Evolutionary conservation across 2,113 vertebrate species (phyloP).

Genomic region (Egretta garzetta): DNA sequence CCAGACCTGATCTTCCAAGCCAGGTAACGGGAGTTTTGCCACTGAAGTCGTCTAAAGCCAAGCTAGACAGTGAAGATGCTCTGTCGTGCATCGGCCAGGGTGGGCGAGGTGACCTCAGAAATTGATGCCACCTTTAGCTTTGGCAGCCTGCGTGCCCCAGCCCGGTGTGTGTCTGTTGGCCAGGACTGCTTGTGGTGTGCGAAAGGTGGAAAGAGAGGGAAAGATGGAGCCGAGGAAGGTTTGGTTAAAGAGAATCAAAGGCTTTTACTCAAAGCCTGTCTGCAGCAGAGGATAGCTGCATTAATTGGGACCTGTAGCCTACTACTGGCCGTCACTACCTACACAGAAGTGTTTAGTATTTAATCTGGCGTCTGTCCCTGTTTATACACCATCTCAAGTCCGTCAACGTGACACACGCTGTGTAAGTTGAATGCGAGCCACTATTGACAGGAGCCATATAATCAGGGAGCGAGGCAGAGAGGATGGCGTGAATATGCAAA

Average conservation of each 20-base stretch:
- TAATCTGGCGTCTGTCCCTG: conserved; percentile 53
- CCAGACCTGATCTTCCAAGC: not conserved
- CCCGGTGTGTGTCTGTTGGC: not conserved
- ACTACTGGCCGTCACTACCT: conserved; percentile 44
- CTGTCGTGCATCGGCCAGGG: not conserved
- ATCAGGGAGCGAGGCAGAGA: not conserved
- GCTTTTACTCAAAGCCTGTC: conserved; percentile 9
- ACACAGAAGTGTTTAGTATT: conserved; percentile 31
- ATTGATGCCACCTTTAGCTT: not conserved
- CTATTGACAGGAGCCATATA: conserved; percentile 29
- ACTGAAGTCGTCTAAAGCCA: rapidly evolving
- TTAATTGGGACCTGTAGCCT: conserved; percentile 34
- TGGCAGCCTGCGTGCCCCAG: not conserved
- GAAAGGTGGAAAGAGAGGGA: not conserved
- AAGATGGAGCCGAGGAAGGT: not conserved
- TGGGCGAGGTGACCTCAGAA: not conserved
- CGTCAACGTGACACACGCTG: conserved; percentile 37
- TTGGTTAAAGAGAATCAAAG: not conserved
- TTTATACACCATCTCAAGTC: conserved; percentile 23
- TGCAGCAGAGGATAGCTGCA: conserved; percentile 35
- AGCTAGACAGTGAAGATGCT: not conserved
- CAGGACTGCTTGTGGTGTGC: not conserved
- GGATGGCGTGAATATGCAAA: conserved; percentile 6
- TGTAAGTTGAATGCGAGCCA: conserved; percentile 34
- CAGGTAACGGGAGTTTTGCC: not conserved